Percentiles rank a stretch among this genome's conserved stretches.
phyloP scores from a whole-genome alignment of 2,113 vertebrate genomes.

The Oenanthe oenanthe region DNA sequence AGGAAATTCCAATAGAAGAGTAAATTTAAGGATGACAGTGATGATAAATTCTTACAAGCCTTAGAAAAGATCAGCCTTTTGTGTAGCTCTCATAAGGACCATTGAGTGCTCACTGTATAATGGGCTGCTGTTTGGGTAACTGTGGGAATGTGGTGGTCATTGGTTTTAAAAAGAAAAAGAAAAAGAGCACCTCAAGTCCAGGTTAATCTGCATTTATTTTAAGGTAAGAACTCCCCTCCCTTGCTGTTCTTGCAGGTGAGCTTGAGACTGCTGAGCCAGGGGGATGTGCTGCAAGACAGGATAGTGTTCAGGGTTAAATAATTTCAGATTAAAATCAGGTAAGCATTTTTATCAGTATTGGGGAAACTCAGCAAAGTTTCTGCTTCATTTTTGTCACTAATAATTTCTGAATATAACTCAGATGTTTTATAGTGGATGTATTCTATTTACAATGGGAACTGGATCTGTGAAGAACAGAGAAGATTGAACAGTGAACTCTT shows the following conservation, averaged over 20 bases:
- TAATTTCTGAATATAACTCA: background rate
- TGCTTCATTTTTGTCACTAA: background rate
- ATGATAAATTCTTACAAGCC: slow-evolving; percentile 64
- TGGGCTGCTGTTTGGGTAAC: background rate
- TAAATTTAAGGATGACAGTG: slow-evolving; percentile 56
- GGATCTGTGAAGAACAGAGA: background rate
- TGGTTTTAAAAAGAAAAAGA: background rate
- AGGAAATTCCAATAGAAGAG: slow-evolving; percentile 64
- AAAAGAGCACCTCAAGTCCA: background rate
- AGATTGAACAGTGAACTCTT: background rate
- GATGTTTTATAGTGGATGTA: background rate
- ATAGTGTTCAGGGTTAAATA: background rate
- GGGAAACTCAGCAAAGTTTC: background rate
- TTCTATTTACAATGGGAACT: background rate
- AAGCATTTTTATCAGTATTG: background rate
- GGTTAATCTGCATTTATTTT: background rate
- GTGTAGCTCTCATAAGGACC: slow-evolving; percentile 20
- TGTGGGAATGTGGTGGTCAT: background rate
- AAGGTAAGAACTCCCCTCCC: background rate
- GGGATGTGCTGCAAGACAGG: background rate
- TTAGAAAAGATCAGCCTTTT: slow-evolving; percentile 47
- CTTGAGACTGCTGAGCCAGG: background rate
- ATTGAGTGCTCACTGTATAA: slow-evolving; percentile 2
- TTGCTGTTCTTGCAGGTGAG: background rate
- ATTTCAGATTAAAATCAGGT: background rate